Evolutionary conservation across 2,113 vertebrate species (phyloP).

Genomic region (Balaeniceps rex): DNA sequence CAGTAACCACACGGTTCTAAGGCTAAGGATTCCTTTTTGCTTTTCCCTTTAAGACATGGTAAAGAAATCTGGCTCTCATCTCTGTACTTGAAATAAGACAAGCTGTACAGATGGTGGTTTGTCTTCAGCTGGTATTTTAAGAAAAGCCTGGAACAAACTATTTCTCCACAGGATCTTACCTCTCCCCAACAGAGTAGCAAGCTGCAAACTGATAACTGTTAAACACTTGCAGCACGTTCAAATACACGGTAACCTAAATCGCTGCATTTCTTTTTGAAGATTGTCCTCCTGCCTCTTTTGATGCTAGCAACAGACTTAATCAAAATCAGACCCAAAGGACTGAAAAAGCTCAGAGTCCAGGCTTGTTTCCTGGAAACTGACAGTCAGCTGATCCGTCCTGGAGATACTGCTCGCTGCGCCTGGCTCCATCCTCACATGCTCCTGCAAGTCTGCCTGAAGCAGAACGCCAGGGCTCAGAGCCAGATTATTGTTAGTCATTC

Average conservation of each 20-base stretch:
- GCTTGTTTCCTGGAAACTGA: constrained; percentile 50
- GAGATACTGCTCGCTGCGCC: not conserved
- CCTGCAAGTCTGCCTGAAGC: not conserved
- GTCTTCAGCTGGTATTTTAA: constrained; percentile 58
- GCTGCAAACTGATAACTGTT: not conserved
- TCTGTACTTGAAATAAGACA: constrained; percentile 39
- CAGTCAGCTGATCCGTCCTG: constrained; percentile 19
- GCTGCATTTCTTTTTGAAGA: not conserved
- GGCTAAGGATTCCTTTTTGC: constrained; percentile 32
- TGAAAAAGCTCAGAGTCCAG: not conserved
- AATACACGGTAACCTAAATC: not conserved
- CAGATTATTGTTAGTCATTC: constrained; percentile 13
- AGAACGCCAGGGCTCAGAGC: not conserved
- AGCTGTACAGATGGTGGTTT: constrained; percentile 51
- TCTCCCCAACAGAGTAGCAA: not conserved
- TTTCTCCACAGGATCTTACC: constrained; percentile 41
- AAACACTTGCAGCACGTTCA: not conserved
- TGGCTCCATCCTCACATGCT: not conserved
- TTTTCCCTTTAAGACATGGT: constrained; percentile 48
- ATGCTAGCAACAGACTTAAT: constrained; percentile 10
- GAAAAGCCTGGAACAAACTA: constrained; percentile 38
- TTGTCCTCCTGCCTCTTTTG: not conserved
- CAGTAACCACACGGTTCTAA: constrained; percentile 35
- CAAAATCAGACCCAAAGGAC: constrained; percentile 30
- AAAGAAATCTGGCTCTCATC: constrained; percentile 40